A percentile compares a stretch with the other conserved stretches of the same genome.
These are phyloP conservation scores for Moxostoma hubbsi DNA, from an alignment of 2,797 vertebrate species.

Conservation along the genomic window DNA sequence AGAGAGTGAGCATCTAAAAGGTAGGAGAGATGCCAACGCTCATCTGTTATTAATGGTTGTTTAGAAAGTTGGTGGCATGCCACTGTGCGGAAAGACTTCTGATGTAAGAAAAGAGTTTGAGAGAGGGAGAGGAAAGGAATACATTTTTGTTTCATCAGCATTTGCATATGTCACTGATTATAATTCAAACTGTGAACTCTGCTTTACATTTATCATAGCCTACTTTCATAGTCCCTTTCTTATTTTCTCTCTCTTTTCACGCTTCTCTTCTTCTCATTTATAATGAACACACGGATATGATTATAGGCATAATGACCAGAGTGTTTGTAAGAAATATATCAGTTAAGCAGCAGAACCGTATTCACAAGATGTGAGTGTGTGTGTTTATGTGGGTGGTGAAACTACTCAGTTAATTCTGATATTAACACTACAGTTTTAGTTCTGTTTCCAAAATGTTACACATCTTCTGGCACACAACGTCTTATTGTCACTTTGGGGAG, in stretches of 20 bases:
- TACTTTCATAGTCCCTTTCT: neutral
- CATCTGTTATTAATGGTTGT: conserved; percentile 40
- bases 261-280: neutral
- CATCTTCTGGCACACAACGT: conserved; percentile 27
- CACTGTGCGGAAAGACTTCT: conserved; percentile 23
- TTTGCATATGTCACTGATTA: conserved; percentile 34
- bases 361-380: conserved; percentile 29
- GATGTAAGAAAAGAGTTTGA: conserved; percentile 10
- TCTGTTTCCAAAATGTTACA: conserved; percentile 29
- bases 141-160: neutral
- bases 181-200: conserved; percentile 28
- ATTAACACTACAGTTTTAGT: neutral
- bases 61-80: conserved; percentile 11
- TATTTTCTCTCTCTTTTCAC: neutral
- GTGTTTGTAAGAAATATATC: neutral
- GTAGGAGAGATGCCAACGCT: conserved; percentile 21
- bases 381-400: neutral
- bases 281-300: neutral
- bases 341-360: neutral
- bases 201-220: conserved; percentile 18
- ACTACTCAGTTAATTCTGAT: neutral
- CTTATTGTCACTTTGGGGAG: conserved; percentile 12
- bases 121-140: conserved; percentile 16
- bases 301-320: neutral
- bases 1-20: conserved; percentile 10